Evolutionary conservation across 2,888 invertebrate genomes (phyloP).

Genomic region (Thecocarcelia acutangulata): DNA sequence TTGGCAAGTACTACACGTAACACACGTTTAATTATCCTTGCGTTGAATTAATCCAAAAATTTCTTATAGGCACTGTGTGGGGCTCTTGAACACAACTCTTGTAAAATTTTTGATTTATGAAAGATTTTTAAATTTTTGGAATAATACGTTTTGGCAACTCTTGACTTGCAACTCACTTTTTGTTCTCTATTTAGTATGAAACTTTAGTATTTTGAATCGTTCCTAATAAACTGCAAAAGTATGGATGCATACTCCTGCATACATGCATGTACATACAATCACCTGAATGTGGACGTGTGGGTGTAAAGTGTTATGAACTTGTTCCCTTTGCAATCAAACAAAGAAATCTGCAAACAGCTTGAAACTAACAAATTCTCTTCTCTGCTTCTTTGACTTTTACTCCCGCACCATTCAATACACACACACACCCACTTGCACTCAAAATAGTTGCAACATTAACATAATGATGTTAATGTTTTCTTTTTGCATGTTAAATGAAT

Average conservation of each 20-base stretch:
- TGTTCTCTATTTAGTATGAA: slow-evolving; percentile 26
- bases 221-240: slow-evolving; percentile 18
- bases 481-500: slow-evolving; percentile 46
- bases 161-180: slow-evolving; percentile 28
- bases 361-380: slow-evolving; percentile 38
- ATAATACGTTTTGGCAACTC: slow-evolving; percentile 35
- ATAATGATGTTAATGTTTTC: slow-evolving; percentile 20
- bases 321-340: slow-evolving; percentile 66
- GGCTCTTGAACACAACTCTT: no score
- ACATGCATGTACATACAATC: neutral
- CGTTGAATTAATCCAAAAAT: no score
- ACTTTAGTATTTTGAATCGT: slow-evolving; percentile 57
- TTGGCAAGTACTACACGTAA: no score
- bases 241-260: neutral
- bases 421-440: slow-evolving; percentile 15
- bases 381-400: neutral
- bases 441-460: neutral
- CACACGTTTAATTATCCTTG: no score
- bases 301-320: slow-evolving; percentile 65
- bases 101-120: no score
- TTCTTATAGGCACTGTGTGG: no score
- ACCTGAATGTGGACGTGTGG: neutral
- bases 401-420: slow-evolving; percentile 4
- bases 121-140: no score
- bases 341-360: slow-evolving; percentile 61